These are phyloP conservation scores for Trissolcus japonicus DNA, from an alignment of 2,888 invertebrate species.

Conservation along the genomic window DNA sequence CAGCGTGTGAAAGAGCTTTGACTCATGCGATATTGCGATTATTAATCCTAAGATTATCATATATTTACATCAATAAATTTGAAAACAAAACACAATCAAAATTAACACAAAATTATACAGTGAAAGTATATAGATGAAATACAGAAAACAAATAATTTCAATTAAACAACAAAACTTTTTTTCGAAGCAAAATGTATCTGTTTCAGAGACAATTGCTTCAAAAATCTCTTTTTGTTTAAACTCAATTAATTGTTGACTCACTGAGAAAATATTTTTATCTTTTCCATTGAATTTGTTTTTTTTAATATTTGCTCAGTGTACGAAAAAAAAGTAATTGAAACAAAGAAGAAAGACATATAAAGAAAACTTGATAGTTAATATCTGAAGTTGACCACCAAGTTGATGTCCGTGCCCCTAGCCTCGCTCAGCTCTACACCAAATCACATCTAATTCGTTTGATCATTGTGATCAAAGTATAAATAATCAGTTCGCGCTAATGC, in stretches of 20 bases:
- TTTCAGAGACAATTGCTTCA: no score
- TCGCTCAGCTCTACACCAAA: constrained; percentile 61
- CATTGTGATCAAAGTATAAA: constrained; percentile 48
- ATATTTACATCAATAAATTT: constrained; percentile 21
- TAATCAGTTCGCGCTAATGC: constrained; percentile 44
- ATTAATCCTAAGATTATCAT: constrained; percentile 21
- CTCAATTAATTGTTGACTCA: not conserved
- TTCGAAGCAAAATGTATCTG: not conserved
- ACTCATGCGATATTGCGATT: constrained; percentile 46
- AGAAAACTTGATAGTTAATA: constrained; percentile 19
- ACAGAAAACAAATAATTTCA: constrained; percentile 2
- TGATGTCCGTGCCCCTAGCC: constrained; percentile 60
- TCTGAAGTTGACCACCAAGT: constrained; percentile 38
- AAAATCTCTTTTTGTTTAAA: no score
- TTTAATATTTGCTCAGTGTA: not conserved
- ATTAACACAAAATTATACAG: not conserved
- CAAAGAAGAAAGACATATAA: not conserved
- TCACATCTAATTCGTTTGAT: constrained; percentile 47
- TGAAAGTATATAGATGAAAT: not conserved
- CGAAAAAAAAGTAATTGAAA: constrained; percentile 20
- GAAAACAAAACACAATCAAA: constrained; percentile 4
- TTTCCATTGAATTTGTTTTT: not conserved
- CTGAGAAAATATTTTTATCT: constrained; percentile 20
- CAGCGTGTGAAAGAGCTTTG: constrained; percentile 47
- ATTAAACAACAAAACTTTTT: not conserved